Base-by-base conservation (phyloP, 1,140 invertebrate species). In the Olivierus martensii region DNA sequence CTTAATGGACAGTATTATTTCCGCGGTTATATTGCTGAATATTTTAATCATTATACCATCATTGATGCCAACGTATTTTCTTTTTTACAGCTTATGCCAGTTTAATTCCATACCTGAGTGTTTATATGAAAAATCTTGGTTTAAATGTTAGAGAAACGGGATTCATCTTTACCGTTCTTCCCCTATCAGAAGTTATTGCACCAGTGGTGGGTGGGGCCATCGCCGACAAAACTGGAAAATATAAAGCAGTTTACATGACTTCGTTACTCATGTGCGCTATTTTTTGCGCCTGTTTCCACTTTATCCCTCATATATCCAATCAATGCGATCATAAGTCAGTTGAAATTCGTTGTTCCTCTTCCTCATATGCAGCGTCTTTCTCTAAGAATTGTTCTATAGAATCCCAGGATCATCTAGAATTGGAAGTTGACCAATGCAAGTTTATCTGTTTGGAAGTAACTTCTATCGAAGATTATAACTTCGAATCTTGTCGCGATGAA, bases 111-210 rank as follows among this genome's bases (percentile, higher is more conserved):
- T 90, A 87, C 67, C 69, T 89, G 61, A 84, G 84, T 2, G 80
- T 89, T 49, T 86, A 87, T 65, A 87, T 88, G 84, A 75, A 82
- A 58, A 79, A 84, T 63, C 65, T 89, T 46, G 86, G 86, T 46
- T 81, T 89, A 60, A 83, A 80, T 53, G 78, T 84, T 7, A 79
- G 83, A 66, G 84, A 90, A 71, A 83, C 83, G 1, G 84, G 83
- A 14, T 80, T 87, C 56, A 87, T 87, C 77, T 85, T 82, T 15
- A 80, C 84, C 3, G 74, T 87, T 2, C 83, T 82, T 41, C 84
- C 85, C 1, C 75, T 87, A 45, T 72, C 84, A 1, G 78, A 80
- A 35, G 81, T 87, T 54, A 69, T 87, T 22, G 84, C 84, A 74
- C 83, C 83, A 18, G 82, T 83, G 2, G 62, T 87, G 18, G 80